Percentiles rank a stretch among this genome's conserved stretches.
These are phyloP conservation scores for Penaeus chinensis DNA, from an alignment of 1,140 invertebrate species.

Conservation along the genomic window DNA sequence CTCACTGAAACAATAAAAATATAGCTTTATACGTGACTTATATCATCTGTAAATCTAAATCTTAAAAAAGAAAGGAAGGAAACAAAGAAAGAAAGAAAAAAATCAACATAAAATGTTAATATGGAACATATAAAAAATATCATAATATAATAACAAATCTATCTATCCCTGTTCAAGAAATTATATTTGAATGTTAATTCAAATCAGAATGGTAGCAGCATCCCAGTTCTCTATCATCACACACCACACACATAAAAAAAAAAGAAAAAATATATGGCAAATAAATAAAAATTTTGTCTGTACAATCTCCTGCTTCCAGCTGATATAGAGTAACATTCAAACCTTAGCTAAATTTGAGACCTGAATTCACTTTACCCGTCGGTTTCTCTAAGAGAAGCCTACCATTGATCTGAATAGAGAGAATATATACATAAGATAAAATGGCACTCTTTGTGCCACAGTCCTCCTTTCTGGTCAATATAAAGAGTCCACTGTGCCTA, in stretches of 20 bases:
- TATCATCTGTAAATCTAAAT: too few species aligned
- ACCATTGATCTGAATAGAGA: slow-evolving; percentile 13
- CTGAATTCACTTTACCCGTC: slow-evolving; percentile 48
- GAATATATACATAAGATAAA: slow-evolving; percentile 46
- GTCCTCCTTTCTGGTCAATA: slow-evolving; percentile 47
- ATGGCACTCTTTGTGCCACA: slow-evolving; percentile 36
- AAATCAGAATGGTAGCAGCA: slow-evolving; percentile 28
- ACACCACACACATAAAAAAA: too few species aligned
- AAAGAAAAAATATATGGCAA: too few species aligned
- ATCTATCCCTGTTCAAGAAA: slow-evolving; percentile 37
- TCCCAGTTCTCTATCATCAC: too few species aligned
- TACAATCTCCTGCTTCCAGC: slow-evolving; percentile 7
- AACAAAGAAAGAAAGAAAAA: slow-evolving; percentile 36
- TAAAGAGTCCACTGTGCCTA: slow-evolving; percentile 55
- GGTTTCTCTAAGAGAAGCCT: slow-evolving; percentile 24
- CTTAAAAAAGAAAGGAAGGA: not conserved
- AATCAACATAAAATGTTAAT: slow-evolving; percentile 42
- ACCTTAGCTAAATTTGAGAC: slow-evolving; percentile 32
- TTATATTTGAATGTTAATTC: slow-evolving; percentile 35
- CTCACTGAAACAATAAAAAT: too few species aligned
- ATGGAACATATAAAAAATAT: slow-evolving; percentile 33
- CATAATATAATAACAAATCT: slow-evolving; percentile 47
- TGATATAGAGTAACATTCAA: slow-evolving; percentile 42
- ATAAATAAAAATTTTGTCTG: too few species aligned
- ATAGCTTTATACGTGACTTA: too few species aligned